Evolutionary conservation across 2,888 invertebrate species (phyloP), one percentile per base, ranked within the genome.

Genomic region (Torymus tubicola): DNA sequence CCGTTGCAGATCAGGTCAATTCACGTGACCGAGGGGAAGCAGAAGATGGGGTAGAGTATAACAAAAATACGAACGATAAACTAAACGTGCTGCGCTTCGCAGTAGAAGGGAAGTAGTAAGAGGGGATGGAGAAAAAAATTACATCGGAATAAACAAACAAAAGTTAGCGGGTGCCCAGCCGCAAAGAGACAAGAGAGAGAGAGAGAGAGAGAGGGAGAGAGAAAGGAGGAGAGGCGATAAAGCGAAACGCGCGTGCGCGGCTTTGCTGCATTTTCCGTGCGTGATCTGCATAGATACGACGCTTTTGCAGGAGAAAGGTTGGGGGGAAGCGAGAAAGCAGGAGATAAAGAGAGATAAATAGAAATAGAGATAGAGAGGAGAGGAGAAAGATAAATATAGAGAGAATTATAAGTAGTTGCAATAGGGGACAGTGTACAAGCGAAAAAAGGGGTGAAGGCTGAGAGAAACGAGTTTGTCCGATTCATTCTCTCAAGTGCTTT

Each of bases 221-320:
- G 24, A 52, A 2, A 57, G 14, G 12, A 12, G n/a, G 57, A 58
- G 63, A 50, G 50, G 75, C 55, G 70, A 70, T 77, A 77, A 69
- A 77, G 76, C 63, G 70, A 21, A 68, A 31, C 31, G 31, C 24
- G 53, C 64, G 42, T n/a, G 14, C 58, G 42, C 42, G 21, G 16
- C 4, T 50, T 18, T 24, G 72, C 13, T 31, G 61, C 61, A 55
- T 61, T 68, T 68, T 60, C 55, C 21, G n/a, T n/a, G 57, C 77
- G 63, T 64, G 70, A 77, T 77, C 75, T 73, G 58, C 69, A 75
- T 71, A 73, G 73, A 78, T 78, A 63, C 18, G 70, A 52, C 24
- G 21, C 13, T 5, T 65, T 55, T 16, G 69, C 69, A 65, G 67
- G 18, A 57, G 55, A 42, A 18, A 42, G 55, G n/a, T 50, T 16